These are phyloP conservation scores for Philypnodon macrostomus DNA, from an alignment of 2,797 vertebrate genomes.

Conservation along the genomic window DNA sequence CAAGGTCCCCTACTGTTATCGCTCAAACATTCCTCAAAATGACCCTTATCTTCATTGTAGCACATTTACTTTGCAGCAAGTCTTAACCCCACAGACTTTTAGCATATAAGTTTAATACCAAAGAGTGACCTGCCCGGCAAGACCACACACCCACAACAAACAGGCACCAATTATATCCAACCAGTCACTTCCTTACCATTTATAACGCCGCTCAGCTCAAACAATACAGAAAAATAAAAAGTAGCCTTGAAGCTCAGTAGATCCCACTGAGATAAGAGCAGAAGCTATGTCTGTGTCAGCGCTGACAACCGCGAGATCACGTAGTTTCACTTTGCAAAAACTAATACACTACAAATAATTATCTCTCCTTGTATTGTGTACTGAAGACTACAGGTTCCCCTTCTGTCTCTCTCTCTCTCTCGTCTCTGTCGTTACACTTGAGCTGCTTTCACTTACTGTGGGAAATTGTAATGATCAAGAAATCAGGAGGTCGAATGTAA, in stretches of 20 bases:
- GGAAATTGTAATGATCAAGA: conserved; percentile 21
- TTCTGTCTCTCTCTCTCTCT: conserved; percentile 25
- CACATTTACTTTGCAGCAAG: conserved; percentile 39
- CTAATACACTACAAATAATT: conserved; percentile 26
- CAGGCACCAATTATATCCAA: conserved; percentile 46
- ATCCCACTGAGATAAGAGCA: conserved; percentile 38
- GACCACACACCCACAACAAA: conserved; percentile 45
- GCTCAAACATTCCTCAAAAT: conserved; percentile 44
- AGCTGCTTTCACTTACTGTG: conserved; percentile 63
- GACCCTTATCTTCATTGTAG: conserved; percentile 42
- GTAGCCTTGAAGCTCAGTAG: conserved; percentile 1
- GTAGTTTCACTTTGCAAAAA: conserved; percentile 34
- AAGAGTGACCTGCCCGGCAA: conserved; percentile 2
- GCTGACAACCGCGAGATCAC: conserved; percentile 29
- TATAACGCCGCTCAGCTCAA: conserved; percentile 39
- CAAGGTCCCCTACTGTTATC: conserved; percentile 31
- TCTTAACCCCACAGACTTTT: conserved; percentile 6
- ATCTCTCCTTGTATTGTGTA: conserved; percentile 49
- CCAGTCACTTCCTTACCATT: conserved; percentile 69
- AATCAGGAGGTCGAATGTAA: not conserved
- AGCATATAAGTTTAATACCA: conserved; percentile 36
- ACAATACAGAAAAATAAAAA: conserved; percentile 10
- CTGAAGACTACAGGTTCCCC: conserved; percentile 76
- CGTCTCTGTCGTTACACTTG: conserved; percentile 68
- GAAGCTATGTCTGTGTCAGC: conserved; percentile 6